phyloP scores from a whole-genome alignment of 2,888 invertebrate species.

The Neoaliturus tenellus region DNA sequence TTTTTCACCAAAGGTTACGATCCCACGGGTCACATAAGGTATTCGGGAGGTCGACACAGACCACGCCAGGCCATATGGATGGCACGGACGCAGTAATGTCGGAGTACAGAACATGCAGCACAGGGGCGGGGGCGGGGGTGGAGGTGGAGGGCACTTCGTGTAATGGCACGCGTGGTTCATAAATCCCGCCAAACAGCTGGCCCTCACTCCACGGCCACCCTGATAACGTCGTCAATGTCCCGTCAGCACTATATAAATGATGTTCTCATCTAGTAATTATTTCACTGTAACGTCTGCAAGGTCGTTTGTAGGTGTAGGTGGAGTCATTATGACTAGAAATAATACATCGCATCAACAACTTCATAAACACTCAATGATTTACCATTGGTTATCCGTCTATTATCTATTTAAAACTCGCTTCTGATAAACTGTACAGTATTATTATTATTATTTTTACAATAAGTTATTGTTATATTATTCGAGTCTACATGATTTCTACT shows the following conservation, averaged over 20 bases:
- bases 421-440: no score
- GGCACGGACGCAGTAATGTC: neutral
- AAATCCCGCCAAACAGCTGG: conserved; percentile 5
- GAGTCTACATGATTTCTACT: no score
- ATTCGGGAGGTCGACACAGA: neutral
- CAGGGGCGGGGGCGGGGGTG: neutral
- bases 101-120: neutral
- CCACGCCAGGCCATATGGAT: neutral
- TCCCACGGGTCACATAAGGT: neutral
- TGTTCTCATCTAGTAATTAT: no score
- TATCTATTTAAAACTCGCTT: no score
- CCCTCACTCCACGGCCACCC: neutral
- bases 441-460: no score
- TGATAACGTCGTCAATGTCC: neutral
- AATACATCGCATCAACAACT: no score
- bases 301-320: no score
- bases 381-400: no score
- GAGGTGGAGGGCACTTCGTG: conserved; percentile 30
- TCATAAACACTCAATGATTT: no score
- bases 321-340: no score
- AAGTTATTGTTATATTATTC: no score
- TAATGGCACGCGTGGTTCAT: conserved; percentile 44
- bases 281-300: no score
- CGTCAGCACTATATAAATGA: neutral
- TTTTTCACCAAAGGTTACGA: neutral